Evolutionary conservation across 2,113 vertebrate genomes (phyloP).

Genomic region (Cyprinodon brontotheroides): DNA sequence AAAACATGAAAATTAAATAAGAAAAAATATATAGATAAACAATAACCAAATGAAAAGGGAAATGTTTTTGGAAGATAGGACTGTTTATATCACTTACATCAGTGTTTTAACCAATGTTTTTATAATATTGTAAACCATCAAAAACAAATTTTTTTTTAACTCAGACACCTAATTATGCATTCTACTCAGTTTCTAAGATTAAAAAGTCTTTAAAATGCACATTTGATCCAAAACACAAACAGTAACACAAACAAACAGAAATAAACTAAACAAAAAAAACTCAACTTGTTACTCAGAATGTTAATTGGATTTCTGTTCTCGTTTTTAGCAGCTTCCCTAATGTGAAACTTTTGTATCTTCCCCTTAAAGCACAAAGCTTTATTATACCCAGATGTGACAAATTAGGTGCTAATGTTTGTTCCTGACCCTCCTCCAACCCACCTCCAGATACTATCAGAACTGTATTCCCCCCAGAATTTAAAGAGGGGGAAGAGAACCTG

Average conservation of each 20-base stretch:
- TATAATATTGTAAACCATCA: background rate
- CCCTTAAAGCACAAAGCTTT: constrained; percentile 10
- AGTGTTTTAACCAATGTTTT: background rate
- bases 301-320: constrained; percentile 23
- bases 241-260: constrained; percentile 3
- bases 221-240: background rate
- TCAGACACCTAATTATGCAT: background rate
- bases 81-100: background rate
- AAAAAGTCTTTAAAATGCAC: background rate
- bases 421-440: constrained; percentile 32
- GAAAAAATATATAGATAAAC: background rate
- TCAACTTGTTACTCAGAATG: background rate
- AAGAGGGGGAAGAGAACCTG: constrained; percentile 1
- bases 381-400: constrained; percentile 43
- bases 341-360: background rate
- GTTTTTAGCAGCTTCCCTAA: constrained; percentile 11
- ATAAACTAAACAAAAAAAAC: background rate
- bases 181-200: background rate
- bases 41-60: background rate
- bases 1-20: background rate
- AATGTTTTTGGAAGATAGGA: background rate
- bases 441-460: constrained; percentile 21
- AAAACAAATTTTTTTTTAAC: background rate
- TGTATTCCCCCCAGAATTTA: background rate
- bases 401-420: constrained; percentile 53